A percentile compares a stretch with the other conserved stretches of the same genome.
phyloP scores from a whole-genome alignment of 2,797 vertebrate species.

The Rhyacichthys aspro region DNA sequence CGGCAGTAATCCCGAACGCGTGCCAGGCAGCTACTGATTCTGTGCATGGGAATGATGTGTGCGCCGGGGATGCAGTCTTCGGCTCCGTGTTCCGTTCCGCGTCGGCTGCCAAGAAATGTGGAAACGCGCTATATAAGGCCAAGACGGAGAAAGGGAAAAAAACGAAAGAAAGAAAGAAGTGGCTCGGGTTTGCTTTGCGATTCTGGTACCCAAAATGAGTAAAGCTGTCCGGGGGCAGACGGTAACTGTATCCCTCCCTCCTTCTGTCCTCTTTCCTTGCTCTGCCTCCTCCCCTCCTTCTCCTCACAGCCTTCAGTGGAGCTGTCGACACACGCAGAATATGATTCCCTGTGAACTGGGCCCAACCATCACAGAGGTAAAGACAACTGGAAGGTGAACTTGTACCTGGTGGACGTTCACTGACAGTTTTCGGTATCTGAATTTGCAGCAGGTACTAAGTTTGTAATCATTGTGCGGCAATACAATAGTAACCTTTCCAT shows the following conservation, averaged over 20 bases:
- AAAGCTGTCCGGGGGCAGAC: constrained; percentile 60
- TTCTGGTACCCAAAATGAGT: constrained; percentile 68
- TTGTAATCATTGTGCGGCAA: neutral
- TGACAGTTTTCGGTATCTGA: neutral
- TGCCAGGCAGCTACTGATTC: constrained; percentile 69
- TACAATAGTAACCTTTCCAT: neutral
- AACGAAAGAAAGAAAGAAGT: constrained; percentile 32
- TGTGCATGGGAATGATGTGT: constrained; percentile 29
- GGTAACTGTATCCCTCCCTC: constrained; percentile 61
- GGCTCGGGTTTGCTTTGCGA: constrained; percentile 63
- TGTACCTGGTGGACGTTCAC: neutral
- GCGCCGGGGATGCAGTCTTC: constrained; percentile 57
- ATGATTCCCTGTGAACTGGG: neutral
- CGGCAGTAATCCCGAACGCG: constrained; percentile 72
- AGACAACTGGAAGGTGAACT: neutral
- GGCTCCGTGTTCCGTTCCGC: constrained; percentile 34
- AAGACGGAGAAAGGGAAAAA: too few relatives aligned
- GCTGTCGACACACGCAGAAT: constrained; percentile 49
- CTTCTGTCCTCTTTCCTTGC: constrained; percentile 18
- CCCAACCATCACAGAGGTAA: neutral
- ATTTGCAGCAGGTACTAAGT: neutral
- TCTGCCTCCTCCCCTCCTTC: constrained; percentile 39
- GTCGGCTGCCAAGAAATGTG: constrained; percentile 66
- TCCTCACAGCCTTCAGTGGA: constrained; percentile 26
- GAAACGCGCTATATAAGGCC: constrained; percentile 77